Evolutionary conservation across 2,113 vertebrate species (phyloP), one percentile per base, ranked within the genome.

Genomic region (Gnathonemus longibarbis): DNA sequence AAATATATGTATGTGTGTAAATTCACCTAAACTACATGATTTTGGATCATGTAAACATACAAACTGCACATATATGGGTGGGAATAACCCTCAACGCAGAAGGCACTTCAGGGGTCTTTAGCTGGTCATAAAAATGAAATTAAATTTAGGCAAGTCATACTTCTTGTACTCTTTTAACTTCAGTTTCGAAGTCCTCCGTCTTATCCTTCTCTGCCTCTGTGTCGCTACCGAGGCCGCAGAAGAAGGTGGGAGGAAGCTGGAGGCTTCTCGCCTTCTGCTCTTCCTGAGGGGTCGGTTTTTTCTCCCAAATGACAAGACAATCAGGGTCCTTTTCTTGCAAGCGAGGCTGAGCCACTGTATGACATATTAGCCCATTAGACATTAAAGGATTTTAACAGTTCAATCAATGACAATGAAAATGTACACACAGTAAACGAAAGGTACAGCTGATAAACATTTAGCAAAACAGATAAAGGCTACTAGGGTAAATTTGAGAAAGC

Each of bases 161-260:
- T 92, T 96, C 94, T 62, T 96, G 94, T 49, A 95, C 95, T 93
- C 97, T 96, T 84, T 91, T 95, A 92, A 96, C 90, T 92, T 98
- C 97, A 24, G 95, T 94, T 10, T 96, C 96, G 89, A 96, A 96
- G 91, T 97, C 96, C 83, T 98, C 97, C 0, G 88, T 89, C 91
- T 94, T 95, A 77, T 97, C 97, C 27, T 91, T 95, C 89, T 98
- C 97, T 0, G 95, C 91, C 91, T 98, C 96, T 0, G 95, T 96
- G 90, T 97, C 96, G 87, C 95, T 96, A 92, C 94, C 94, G 88
- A 95, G 91, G 31, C 95, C 96, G 90, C 96, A 97, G 91, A 97
- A 96, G 94, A 97, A 97, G 0, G 96, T 94, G 56, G 96, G 95
- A 24, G 97, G 96, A 88, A 97, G 96, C 91, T 95, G 95, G 11